These are phyloP conservation scores for Timandra comae DNA, from an alignment of 2,888 invertebrate species.

Conservation along the genomic window DNA sequence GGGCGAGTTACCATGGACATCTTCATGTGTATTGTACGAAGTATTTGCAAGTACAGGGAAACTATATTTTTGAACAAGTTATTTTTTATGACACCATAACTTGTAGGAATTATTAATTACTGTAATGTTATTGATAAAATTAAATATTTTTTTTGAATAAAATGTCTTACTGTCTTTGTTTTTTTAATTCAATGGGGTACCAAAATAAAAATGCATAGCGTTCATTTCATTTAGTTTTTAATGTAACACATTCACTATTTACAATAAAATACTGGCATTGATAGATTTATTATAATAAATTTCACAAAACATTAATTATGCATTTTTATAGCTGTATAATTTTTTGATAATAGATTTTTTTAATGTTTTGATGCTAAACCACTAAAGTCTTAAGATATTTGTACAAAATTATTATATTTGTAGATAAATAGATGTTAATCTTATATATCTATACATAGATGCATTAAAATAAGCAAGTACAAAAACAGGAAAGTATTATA, in stretches of 20 bases:
- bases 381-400: slow-evolving; percentile 46
- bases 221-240: slow-evolving; percentile 57
- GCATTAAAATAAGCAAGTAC: slow-evolving; percentile 28
- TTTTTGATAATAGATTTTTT: slow-evolving; percentile 13
- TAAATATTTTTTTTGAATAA: slow-evolving; percentile 69
- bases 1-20: slow-evolving; percentile 19
- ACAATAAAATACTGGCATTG: slow-evolving; percentile 75
- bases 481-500: slow-evolving; percentile 21
- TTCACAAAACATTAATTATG: slow-evolving; percentile 31
- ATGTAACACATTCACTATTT: slow-evolving; percentile 70
- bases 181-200: too few relatives aligned
- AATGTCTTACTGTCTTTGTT: slow-evolving; percentile 42
- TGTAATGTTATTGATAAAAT: slow-evolving; percentile 57
- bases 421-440: slow-evolving; percentile 26
- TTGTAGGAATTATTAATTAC: slow-evolving; percentile 52
- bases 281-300: slow-evolving; percentile 37
- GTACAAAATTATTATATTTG: slow-evolving; percentile 41
- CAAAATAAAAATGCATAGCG: slow-evolving; percentile 37
- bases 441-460: slow-evolving; percentile 25
- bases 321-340: slow-evolving; percentile 11
- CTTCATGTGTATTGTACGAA: slow-evolving; percentile 30
- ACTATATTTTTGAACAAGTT: slow-evolving; percentile 55
- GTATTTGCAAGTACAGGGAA: slow-evolving; percentile 68
- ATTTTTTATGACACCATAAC: slow-evolving; percentile 41
- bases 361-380: slow-evolving; percentile 30